Evolutionary conservation across 2,113 vertebrate species (phyloP), one percentile per base, ranked within the genome.

Genomic region (Heloderma charlesbogerti): DNA sequence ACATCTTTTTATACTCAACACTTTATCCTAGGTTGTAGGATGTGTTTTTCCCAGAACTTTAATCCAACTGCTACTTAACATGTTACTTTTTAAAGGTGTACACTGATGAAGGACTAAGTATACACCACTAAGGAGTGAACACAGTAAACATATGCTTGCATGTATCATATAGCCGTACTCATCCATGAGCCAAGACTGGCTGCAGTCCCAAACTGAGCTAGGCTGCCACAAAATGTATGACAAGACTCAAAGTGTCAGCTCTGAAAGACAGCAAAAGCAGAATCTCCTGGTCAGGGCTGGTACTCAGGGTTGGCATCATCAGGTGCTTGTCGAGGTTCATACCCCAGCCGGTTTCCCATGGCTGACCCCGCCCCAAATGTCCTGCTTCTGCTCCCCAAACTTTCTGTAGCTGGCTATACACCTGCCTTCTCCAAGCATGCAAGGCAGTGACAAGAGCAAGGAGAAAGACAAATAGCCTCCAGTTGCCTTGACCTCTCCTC

Each of bases 11-110:
- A 48, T 37, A 79, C 95, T 95, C 93, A 94, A 91, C 92, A 89
- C 92, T 94, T 88, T 90, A 93, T 86, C 94, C 93, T 91, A 94
- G 92, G 92, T 92, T 91, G 86, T 94, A 94, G 89, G 34, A 66
- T 78, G 20, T 37, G 45, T 27, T 18, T 5, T 0, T 57, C 7
- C 60, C 18, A 79, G 37, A 67, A n/a, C 10, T 80, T 51, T 80
- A 80, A 51, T 51, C 43, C 31, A 88, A 37, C 43, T 45, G 5
- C 40, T 12, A 8, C n/a, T 87, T 60, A 29, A 43, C 86, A 69
- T 34, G 25, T n/a, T 69, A 27, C 10, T 37, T 31, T 66, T 80
- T 63, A 74, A 79, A 78, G 85, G 22, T 43, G 6, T 60, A 72
- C 43, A 34, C 22, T 40, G 2, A 37, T 91, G 89, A 84, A 54